A percentile compares a stretch with the other conserved stretches of the same genome.
These are phyloP conservation scores for Hyposmocoma kahamanoa DNA, from an alignment of 1,140 invertebrate species.

Conservation along the genomic window DNA sequence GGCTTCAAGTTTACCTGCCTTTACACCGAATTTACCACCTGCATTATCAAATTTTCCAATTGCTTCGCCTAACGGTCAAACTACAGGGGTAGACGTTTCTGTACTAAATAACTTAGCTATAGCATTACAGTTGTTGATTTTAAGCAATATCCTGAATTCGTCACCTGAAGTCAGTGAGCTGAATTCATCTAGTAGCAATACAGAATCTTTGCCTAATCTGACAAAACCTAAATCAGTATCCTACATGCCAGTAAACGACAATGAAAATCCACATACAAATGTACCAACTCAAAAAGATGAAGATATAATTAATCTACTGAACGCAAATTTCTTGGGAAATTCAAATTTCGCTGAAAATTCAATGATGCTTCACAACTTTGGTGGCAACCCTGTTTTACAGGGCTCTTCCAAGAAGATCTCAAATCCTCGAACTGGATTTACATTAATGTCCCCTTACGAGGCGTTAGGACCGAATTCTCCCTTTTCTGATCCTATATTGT, in stretches of 20 bases:
- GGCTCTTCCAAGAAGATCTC: neutral
- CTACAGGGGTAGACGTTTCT: slow-evolving; percentile 24
- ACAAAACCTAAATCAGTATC: no score
- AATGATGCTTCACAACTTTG: slow-evolving; percentile 34
- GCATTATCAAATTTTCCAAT: no score
- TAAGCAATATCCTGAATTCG: slow-evolving; percentile 46
- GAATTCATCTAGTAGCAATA: no score
- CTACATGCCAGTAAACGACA: no score
- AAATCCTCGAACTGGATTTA: slow-evolving; percentile 12
- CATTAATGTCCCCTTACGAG: slow-evolving; percentile 52
- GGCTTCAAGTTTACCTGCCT: neutral
- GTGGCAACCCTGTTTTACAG: slow-evolving; percentile 6
- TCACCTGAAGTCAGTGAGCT: slow-evolving; percentile 14
- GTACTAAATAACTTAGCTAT: slow-evolving; percentile 57
- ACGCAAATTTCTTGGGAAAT: slow-evolving; percentile 25
- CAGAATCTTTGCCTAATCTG: no score
- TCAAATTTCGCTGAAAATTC: slow-evolving; percentile 31
- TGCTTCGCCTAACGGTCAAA: neutral
- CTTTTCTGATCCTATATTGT: slow-evolving; percentile 20
- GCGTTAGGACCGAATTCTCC: slow-evolving; percentile 26
- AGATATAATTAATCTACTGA: neutral
- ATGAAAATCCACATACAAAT: no score
- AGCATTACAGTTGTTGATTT: slow-evolving; percentile 47
- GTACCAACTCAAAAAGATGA: neutral
- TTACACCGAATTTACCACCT: neutral